phyloP scores from a whole-genome alignment of 2,888 invertebrate genomes.

The Eulithis prunata region DNA sequence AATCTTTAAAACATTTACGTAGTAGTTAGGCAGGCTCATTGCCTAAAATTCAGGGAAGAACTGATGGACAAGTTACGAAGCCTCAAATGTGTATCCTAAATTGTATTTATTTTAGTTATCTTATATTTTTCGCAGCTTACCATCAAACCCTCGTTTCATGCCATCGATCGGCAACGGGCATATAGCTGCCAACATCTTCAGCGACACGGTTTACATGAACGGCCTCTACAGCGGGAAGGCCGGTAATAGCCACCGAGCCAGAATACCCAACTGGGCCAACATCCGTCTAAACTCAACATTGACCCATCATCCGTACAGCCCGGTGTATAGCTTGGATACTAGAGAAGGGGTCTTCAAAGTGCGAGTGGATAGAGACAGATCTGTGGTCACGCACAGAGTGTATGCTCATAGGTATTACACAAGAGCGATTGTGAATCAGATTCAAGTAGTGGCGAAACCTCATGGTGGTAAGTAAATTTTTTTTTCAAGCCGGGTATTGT shows the following conservation, averaged over 20 bases:
- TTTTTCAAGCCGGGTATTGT: too few relatives aligned
- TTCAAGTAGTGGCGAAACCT: constrained; percentile 73
- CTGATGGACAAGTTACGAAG: not conserved
- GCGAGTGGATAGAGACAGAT: constrained; percentile 74
- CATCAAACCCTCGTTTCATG: constrained; percentile 82
- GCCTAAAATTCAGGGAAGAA: too few relatives aligned
- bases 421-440: constrained; percentile 78
- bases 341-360: constrained; percentile 77
- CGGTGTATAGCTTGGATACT: constrained; percentile 76
- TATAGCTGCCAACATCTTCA: constrained; percentile 83
- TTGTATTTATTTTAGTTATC: not conserved
- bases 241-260: constrained; percentile 84
- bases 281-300: constrained; percentile 78
- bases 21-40: too few relatives aligned
- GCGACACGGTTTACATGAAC: constrained; percentile 85
- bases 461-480: constrained; percentile 51
- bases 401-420: constrained; percentile 79
- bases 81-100: not conserved
- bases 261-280: constrained; percentile 85
- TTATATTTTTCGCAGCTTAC: constrained; percentile 68
- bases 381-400: constrained; percentile 76
- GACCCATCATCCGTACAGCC: constrained; percentile 64
- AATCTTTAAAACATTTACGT: too few relatives aligned
- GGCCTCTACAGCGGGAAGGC: constrained; percentile 84
- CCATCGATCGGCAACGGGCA: constrained; percentile 86